These are phyloP conservation scores for Tarsius wallacei DNA, from an alignment of 2,797 vertebrate species.

Conservation along the genomic window DNA sequence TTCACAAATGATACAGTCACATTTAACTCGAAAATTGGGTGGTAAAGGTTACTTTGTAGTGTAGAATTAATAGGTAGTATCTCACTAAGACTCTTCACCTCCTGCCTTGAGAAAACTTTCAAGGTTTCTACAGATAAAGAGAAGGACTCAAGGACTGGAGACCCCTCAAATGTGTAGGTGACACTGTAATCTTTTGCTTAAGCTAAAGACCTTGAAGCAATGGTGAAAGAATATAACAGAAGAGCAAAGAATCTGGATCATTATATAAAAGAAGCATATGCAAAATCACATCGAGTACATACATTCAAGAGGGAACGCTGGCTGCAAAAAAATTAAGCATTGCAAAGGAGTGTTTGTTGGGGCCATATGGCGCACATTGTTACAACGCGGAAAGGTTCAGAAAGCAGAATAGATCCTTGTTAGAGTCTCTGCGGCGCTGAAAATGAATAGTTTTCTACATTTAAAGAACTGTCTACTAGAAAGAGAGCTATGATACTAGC, in stretches of 20 bases:
- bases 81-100: slow-evolving; percentile 90
- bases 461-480: slow-evolving; percentile 77
- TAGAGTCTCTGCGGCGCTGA: slow-evolving; percentile 58
- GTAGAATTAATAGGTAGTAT: slow-evolving; percentile 89
- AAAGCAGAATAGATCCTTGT: slow-evolving; percentile 81
- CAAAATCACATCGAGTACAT: slow-evolving; percentile 86
- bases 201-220: slow-evolving; percentile 90
- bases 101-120: slow-evolving; percentile 89
- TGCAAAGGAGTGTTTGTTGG: slow-evolving; percentile 41
- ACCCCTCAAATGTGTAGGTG: slow-evolving; percentile 88
- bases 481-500: slow-evolving; percentile 56
- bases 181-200: slow-evolving; percentile 80
- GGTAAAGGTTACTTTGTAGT: slow-evolving; percentile 90
- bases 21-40: slow-evolving; percentile 88
- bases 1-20: slow-evolving; percentile 80
- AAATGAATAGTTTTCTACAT: slow-evolving; percentile 76
- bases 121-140: slow-evolving; percentile 90
- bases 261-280: slow-evolving; percentile 87
- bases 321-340: slow-evolving; percentile 77
- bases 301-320: slow-evolving; percentile 87
- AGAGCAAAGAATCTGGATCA: slow-evolving; percentile 83
- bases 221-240: slow-evolving; percentile 82
- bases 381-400: slow-evolving; percentile 79
- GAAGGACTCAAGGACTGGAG: slow-evolving; percentile 89
- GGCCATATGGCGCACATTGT: slow-evolving; percentile 79